phyloP scores from a whole-genome alignment of 23 tunicate genomes.

The Styela clava region DNA sequence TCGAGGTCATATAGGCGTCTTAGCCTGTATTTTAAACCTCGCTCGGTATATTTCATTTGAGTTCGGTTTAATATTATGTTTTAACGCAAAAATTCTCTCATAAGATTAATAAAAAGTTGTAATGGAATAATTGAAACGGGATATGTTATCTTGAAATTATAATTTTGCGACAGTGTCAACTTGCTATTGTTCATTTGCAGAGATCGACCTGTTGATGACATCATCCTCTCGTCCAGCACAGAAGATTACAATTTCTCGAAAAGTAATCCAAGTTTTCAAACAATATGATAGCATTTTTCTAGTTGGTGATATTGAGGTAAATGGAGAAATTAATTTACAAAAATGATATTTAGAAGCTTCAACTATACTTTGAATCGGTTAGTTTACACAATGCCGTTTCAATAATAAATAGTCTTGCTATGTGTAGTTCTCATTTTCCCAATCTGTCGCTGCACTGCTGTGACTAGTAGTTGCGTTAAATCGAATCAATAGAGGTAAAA shows the following conservation, averaged over 20 bases:
- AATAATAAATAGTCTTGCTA: too few species aligned
- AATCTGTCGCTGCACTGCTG: not conserved
- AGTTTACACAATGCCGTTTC: too few species aligned
- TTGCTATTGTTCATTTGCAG: not conserved
- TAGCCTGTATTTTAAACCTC: too few species aligned
- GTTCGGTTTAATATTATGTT: too few species aligned
- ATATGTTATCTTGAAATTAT: too few species aligned
- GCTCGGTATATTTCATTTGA: too few species aligned
- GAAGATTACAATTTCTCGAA: not conserved
- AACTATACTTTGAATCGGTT: not conserved
- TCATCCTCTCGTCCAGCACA: not conserved
- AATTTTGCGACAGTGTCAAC: not conserved
- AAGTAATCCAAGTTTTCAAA: not conserved
- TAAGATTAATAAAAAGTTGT: too few species aligned
- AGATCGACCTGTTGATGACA: not conserved
- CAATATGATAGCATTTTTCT: slow-evolving; percentile 1
- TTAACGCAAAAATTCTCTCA: too few species aligned
- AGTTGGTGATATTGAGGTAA: slow-evolving; percentile 1
- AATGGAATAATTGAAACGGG: too few species aligned
- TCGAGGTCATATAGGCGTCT: too few species aligned
- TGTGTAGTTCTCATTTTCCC: not conserved
- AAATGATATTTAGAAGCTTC: not conserved
- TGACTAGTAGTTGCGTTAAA: not conserved
- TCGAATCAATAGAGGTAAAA: too few species aligned
- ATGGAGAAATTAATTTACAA: not conserved